Conservation (phyloP, 2,888 invertebrate genomes). For the Dolichomitus sp. region DNA sequence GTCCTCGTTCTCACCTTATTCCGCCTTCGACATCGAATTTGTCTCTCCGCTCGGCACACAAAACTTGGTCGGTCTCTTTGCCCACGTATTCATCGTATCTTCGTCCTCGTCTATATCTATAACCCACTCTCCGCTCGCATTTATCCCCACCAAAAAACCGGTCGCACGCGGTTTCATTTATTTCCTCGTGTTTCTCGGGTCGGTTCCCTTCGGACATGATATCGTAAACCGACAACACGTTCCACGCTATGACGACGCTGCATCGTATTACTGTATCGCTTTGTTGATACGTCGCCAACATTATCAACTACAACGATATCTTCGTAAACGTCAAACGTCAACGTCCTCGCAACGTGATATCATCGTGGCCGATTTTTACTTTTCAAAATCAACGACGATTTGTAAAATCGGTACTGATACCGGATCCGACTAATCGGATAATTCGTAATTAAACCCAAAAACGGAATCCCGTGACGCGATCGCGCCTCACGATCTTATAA, state of each 20-base stretch:
- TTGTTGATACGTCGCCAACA: slow-evolving; percentile 24
- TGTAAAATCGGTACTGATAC: neutral
- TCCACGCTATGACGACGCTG: slow-evolving; percentile 44
- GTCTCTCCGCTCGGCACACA: slow-evolving; percentile 63
- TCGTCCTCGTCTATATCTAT: slow-evolving; percentile 56
- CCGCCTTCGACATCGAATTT: slow-evolving; percentile 66
- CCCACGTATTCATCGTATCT: slow-evolving; percentile 29
- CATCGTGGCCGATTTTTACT: neutral
- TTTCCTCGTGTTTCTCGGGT: slow-evolving; percentile 1
- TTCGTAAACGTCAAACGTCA: neutral
- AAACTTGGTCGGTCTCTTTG: slow-evolving; percentile 50
- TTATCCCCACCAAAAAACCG: slow-evolving; percentile 65
- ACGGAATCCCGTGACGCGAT: slow-evolving; percentile 62
- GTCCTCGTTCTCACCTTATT: slow-evolving; percentile 65
- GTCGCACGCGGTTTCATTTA: slow-evolving; percentile 63
- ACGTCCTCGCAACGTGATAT: slow-evolving; percentile 4
- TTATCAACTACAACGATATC: neutral
- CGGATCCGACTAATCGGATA: neutral
- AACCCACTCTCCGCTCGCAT: slow-evolving; percentile 36
- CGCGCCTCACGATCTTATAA: slow-evolving; percentile 75
- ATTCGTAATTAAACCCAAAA: slow-evolving; percentile 34
- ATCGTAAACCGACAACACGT: slow-evolving; percentile 10
- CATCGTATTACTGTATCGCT: neutral
- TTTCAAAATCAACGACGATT: neutral
- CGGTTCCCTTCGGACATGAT: slow-evolving; percentile 10